phyloP scores from a whole-genome alignment of 2,113 vertebrate genomes.

The Phaethornis superciliosus region DNA sequence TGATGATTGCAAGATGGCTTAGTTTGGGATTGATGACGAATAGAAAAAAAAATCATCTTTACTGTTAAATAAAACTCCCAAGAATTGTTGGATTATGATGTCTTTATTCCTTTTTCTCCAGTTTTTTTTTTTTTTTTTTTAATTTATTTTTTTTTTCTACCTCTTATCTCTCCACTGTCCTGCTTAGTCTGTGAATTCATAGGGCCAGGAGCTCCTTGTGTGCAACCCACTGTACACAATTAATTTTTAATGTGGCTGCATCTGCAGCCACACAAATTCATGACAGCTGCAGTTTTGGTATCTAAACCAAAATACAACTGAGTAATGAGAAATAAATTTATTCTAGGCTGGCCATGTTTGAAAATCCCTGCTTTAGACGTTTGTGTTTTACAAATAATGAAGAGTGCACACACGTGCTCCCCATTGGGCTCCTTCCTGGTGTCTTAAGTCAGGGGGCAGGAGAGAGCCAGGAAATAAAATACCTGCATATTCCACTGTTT shows the following conservation, averaged over 20 bases:
- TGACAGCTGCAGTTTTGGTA: constrained; percentile 58
- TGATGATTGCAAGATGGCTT: neutral
- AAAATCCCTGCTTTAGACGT: neutral
- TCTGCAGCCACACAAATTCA: constrained; percentile 36
- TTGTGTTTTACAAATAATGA: constrained; percentile 43
- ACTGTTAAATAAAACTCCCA: neutral
- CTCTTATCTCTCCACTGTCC: neutral
- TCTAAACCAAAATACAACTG: constrained; percentile 41
- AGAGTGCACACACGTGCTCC: neutral
- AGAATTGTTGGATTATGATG: neutral
- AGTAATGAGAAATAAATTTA: constrained; percentile 50
- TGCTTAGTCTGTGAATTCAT: neutral
- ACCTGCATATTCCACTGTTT: neutral
- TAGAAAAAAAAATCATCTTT: neutral
- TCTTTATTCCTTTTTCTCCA: neutral
- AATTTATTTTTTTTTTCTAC: neutral
- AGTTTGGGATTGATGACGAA: neutral
- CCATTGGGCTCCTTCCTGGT: neutral
- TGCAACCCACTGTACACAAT: neutral
- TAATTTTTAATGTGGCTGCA: neutral
- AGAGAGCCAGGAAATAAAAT: neutral
- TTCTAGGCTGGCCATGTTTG: constrained; percentile 1
- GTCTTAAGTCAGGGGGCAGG: neutral
- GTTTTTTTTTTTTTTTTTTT: too few species aligned
- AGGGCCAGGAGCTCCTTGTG: neutral